Percentiles rank a stretch among this genome's conserved stretches.
phyloP scores from a whole-genome alignment of 1,140 invertebrate genomes.

The Lepidurus apus region DNA sequence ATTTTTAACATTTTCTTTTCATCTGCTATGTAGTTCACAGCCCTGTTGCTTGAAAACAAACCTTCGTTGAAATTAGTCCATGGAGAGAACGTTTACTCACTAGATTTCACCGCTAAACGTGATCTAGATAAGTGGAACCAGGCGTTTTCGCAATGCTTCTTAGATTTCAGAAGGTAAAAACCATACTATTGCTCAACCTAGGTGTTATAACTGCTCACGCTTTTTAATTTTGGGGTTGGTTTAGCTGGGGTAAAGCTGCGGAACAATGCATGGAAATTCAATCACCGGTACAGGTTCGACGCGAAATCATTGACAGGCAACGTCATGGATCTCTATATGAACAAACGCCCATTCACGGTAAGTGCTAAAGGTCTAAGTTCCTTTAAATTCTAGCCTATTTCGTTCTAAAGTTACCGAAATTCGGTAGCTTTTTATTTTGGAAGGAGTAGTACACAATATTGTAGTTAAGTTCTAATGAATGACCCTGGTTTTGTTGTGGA shows the following conservation, averaged over 20 bases:
- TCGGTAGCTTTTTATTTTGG: too few species aligned
- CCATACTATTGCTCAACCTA: background rate
- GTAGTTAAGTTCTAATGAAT: too few species aligned
- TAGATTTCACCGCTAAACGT: conserved; percentile 36
- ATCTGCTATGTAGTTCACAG: conserved; percentile 30
- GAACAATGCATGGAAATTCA: conserved; percentile 57
- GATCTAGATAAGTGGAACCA: conserved; percentile 50
- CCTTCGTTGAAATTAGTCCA: conserved; percentile 20
- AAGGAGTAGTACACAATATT: too few species aligned
- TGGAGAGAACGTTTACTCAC: background rate
- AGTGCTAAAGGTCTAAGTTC: conserved; percentile 16
- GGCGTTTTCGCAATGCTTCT: conserved; percentile 46
- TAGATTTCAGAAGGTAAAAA: conserved; percentile 47
- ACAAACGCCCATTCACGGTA: conserved; percentile 55
- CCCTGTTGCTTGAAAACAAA: conserved; percentile 28
- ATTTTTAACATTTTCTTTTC: background rate
- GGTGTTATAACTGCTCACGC: background rate
- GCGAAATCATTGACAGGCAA: conserved; percentile 48
- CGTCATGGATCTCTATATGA: conserved; percentile 56
- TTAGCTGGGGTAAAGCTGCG: conserved; percentile 58
- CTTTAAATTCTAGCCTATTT: too few species aligned
- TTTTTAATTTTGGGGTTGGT: conserved; percentile 26
- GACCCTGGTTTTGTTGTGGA: too few species aligned
- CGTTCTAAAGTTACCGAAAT: too few species aligned
- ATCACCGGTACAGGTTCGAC: conserved; percentile 48